Percentiles rank a stretch among this genome's conserved stretches.
Evolutionary conservation across 2,113 vertebrate species (phyloP).

Genomic region (Ailuropoda melanoleuca): DNA sequence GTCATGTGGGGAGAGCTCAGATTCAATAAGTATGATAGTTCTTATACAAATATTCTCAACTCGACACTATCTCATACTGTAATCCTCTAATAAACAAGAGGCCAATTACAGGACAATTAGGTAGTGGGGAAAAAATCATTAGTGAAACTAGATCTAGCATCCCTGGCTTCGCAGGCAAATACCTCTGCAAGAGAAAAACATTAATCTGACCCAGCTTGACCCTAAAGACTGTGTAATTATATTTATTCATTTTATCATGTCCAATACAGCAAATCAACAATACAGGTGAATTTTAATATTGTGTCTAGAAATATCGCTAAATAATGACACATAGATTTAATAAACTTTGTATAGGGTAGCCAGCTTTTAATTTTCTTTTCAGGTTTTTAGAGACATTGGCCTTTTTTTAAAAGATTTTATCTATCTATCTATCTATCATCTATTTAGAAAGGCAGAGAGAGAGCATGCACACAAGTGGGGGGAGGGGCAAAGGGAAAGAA

Average conservation of each 20-base stretch:
- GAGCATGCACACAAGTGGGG: neutral
- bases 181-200: slow-evolving; percentile 42
- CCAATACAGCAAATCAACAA: neutral
- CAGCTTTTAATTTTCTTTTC: neutral
- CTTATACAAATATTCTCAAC: slow-evolving; percentile 45
- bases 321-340: neutral
- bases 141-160: slow-evolving; percentile 60
- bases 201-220: slow-evolving; percentile 7
- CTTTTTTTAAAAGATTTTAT: neutral
- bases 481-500: neutral
- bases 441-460: neutral
- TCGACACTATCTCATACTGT: slow-evolving; percentile 41
- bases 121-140: slow-evolving; percentile 61
- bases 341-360: neutral
- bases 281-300: neutral
- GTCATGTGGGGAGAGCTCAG: neutral
- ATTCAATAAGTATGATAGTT: slow-evolving; percentile 9
- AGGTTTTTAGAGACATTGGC: neutral
- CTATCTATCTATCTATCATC: neutral
- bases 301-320: neutral
- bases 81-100: slow-evolving; percentile 68
- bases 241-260: neutral
- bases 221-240: slow-evolving; percentile 50
- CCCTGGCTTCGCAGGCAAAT: slow-evolving; percentile 59
- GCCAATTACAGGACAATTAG: slow-evolving; percentile 67